These are phyloP conservation scores for Oreohelix idahoensis DNA, from an alignment of 1,140 invertebrate genomes.

Conservation along the genomic window DNA sequence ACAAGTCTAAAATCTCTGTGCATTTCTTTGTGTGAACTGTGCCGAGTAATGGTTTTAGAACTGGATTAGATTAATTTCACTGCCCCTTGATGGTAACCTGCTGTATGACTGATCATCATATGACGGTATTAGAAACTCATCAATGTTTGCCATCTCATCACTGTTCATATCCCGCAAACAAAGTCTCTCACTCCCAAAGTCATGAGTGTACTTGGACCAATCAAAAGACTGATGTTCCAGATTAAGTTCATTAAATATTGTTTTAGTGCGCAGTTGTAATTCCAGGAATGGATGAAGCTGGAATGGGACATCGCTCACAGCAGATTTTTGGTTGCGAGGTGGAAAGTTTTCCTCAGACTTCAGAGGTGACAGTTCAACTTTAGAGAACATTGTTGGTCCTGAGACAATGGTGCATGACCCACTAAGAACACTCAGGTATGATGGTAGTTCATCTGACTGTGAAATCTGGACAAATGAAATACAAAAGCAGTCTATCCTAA, in stretches of 20 bases:
- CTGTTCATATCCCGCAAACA: neutral
- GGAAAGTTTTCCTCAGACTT: neutral
- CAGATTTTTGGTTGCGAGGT: neutral
- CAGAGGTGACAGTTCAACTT: neutral
- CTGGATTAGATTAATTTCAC: neutral
- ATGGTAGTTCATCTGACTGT: neutral
- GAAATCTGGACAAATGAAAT: neutral
- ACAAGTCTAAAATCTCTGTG: too few relatives aligned
- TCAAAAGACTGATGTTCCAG: neutral
- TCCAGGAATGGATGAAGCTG: neutral
- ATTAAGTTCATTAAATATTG: neutral
- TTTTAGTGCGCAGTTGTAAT: neutral
- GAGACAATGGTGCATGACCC: neutral
- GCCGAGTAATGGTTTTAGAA: neutral
- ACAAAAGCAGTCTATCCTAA: too few relatives aligned
- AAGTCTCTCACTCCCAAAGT: neutral
- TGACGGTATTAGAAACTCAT: neutral
- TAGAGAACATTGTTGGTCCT: neutral
- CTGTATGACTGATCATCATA: neutral
- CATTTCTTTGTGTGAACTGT: neutral
- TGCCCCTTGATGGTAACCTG: neutral
- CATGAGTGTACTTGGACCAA: neutral
- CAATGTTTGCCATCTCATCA: neutral
- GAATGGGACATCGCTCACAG: neutral
- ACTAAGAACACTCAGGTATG: neutral